Evolutionary conservation across 2,113 vertebrate species (phyloP).

Genomic region (Brachionichthys hirsutus): DNA sequence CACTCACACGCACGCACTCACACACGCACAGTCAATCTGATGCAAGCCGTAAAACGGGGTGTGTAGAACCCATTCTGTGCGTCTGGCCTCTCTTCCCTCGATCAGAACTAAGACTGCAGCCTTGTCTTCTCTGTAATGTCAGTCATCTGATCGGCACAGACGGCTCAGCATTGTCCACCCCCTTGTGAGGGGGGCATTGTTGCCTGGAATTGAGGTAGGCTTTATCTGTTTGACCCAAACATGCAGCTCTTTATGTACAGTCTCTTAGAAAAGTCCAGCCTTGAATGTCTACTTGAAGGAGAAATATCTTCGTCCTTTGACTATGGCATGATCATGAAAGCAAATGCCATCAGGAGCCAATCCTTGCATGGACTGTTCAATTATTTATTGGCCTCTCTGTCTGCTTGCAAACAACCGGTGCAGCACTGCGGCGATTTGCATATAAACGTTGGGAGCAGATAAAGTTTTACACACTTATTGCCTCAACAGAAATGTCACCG

Average conservation of each 20-base stretch:
- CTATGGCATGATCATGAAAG: neutral
- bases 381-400: slow-evolving; percentile 36
- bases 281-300: slow-evolving; percentile 3
- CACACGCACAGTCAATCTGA: slow-evolving; percentile 33
- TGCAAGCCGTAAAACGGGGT: slow-evolving; percentile 57
- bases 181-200: slow-evolving; percentile 76
- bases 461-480: slow-evolving; percentile 47
- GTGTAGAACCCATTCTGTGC: slow-evolving; percentile 66
- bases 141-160: slow-evolving; percentile 77
- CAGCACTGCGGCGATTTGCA: slow-evolving; percentile 45
- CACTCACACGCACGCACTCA: slow-evolving; percentile 1
- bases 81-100: slow-evolving; percentile 54
- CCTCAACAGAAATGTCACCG: slow-evolving; percentile 48
- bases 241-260: slow-evolving; percentile 49
- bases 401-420: slow-evolving; percentile 40
- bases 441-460: slow-evolving; percentile 51
- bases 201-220: slow-evolving; percentile 61
- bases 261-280: slow-evolving; percentile 3
- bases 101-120: slow-evolving; percentile 71
- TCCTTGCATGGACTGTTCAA: slow-evolving; percentile 32
- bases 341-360: slow-evolving; percentile 8
- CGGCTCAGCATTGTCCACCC: slow-evolving; percentile 73
- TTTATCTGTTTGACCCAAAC: slow-evolving; percentile 49
- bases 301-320: neutral
- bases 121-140: slow-evolving; percentile 77